Evolutionary conservation across 1,140 invertebrate genomes (phyloP).

Genomic region (Bombus cullumanus): DNA sequence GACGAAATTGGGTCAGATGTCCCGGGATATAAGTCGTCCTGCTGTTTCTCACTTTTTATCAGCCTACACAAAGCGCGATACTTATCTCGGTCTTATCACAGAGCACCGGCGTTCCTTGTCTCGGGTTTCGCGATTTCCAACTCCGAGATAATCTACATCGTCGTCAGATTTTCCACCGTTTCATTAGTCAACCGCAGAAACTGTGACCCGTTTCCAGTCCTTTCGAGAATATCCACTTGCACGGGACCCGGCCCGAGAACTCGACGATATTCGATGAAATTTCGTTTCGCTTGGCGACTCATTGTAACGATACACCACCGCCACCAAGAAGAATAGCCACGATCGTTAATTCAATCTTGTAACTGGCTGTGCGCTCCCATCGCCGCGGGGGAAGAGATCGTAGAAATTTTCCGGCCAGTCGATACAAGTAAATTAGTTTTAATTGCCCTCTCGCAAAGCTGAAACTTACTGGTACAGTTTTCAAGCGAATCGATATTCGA

Average conservation of each 20-base stretch:
- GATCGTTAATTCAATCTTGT: slow-evolving; percentile 5
- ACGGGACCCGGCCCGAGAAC: too few relatives aligned
- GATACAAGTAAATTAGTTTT: slow-evolving; percentile 25
- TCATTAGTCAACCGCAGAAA: too few relatives aligned
- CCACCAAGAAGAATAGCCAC: neutral
- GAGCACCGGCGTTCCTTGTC: neutral
- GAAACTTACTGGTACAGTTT: neutral
- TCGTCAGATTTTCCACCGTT: too few relatives aligned
- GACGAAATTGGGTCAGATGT: slow-evolving; percentile 42
- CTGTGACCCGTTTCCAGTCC: too few relatives aligned
- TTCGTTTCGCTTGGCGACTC: neutral
- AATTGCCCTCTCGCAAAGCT: slow-evolving; percentile 6
- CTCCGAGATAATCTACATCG: slow-evolving; percentile 11
- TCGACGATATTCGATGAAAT: neutral
- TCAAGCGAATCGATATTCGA: slow-evolving; percentile 17
- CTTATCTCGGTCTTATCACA: neutral
- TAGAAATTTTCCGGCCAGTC: neutral
- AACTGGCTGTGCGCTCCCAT: neutral
- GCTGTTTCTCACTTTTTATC: slow-evolving; percentile 39
- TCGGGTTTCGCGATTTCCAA: slow-evolving; percentile 20
- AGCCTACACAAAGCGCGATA: slow-evolving; percentile 19
- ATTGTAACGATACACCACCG: neutral
- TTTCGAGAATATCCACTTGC: too few relatives aligned
- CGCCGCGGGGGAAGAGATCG: neutral
- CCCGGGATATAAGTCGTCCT: slow-evolving; percentile 19